Conservation (phyloP, 2,888 invertebrate genomes). For the Argyresthia albistria region DNA sequence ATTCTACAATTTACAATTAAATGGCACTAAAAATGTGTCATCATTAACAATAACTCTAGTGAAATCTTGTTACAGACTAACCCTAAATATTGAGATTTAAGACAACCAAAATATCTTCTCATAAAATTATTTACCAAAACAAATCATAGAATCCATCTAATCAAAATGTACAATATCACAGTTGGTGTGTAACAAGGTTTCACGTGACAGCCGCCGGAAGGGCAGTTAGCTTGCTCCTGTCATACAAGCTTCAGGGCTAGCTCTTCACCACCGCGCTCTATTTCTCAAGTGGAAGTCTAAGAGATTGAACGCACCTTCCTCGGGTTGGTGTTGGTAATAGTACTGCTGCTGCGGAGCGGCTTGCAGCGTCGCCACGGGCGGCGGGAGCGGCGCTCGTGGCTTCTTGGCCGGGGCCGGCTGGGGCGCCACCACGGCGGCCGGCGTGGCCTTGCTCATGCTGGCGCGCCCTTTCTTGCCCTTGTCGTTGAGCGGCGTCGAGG, state of each 20-base stretch:
- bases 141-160: conserved; percentile 61
- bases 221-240: conserved; percentile 71
- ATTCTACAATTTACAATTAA: conserved; percentile 68
- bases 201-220: conserved; percentile 47
- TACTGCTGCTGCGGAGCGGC: conserved; percentile 65
- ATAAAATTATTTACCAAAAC: conserved; percentile 56
- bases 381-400: conserved; percentile 56
- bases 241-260: conserved; percentile 73
- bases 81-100: conserved; percentile 37
- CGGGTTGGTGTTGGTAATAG: conserved; percentile 72
- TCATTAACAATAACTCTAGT: conserved; percentile 55
- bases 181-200: conserved; percentile 73
- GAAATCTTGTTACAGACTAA: conserved; percentile 73
- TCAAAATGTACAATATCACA: conserved; percentile 65
- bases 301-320: conserved; percentile 74
- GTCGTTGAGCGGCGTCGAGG: conserved; percentile 58
- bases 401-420: conserved; percentile 63
- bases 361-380: conserved; percentile 55
- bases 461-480: conserved; percentile 58
- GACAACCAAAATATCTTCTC: conserved; percentile 54
- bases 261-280: conserved; percentile 74
- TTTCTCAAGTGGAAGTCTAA: conserved; percentile 71
- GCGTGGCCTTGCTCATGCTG: conserved; percentile 39
- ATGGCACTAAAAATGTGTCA: conserved; percentile 70
- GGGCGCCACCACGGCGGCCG: conserved; percentile 52